Conservation (phyloP, 2,797 vertebrate genomes). For the Coregonus sp. region DNA sequence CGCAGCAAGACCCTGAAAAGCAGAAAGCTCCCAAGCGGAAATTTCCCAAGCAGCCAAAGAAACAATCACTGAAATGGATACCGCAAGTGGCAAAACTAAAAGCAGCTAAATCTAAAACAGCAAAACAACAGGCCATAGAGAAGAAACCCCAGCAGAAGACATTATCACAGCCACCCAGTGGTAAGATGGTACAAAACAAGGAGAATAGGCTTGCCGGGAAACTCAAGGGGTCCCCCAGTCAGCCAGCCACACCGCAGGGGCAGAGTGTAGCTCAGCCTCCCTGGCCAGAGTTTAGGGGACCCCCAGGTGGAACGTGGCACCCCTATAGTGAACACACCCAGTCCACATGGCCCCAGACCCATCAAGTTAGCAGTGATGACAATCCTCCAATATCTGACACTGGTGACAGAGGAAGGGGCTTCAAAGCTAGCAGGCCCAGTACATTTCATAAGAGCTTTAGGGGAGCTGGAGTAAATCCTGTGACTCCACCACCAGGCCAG, state of each 20-base stretch:
- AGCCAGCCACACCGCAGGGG: not conserved
- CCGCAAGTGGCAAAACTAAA: too few species aligned
- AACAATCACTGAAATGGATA: not conserved
- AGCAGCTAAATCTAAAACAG: not conserved
- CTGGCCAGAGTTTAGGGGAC: not conserved
- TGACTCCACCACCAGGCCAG: not conserved
- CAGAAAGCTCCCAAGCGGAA: not conserved
- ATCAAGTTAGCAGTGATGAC: not conserved
- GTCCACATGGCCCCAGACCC: not conserved
- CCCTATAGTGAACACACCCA: not conserved
- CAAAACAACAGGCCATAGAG: not conserved
- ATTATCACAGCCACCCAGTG: not conserved
- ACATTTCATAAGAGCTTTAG: not conserved
- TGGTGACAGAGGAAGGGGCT: not conserved
- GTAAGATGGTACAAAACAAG: constrained; percentile 45
- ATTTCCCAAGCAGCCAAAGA: not conserved
- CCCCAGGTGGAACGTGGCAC: not conserved
- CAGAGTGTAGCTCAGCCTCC: constrained; percentile 8
- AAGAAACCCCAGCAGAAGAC: constrained; percentile 12
- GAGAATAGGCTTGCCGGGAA: constrained; percentile 47
- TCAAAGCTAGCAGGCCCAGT: not conserved
- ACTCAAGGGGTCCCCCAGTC: constrained; percentile 10
- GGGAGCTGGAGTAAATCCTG: not conserved
- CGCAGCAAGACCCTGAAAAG: constrained; percentile 5
- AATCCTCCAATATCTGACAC: not conserved